These are phyloP conservation scores for Charanyca ferruginea DNA, from an alignment of 2,888 invertebrate genomes.

Conservation along the genomic window DNA sequence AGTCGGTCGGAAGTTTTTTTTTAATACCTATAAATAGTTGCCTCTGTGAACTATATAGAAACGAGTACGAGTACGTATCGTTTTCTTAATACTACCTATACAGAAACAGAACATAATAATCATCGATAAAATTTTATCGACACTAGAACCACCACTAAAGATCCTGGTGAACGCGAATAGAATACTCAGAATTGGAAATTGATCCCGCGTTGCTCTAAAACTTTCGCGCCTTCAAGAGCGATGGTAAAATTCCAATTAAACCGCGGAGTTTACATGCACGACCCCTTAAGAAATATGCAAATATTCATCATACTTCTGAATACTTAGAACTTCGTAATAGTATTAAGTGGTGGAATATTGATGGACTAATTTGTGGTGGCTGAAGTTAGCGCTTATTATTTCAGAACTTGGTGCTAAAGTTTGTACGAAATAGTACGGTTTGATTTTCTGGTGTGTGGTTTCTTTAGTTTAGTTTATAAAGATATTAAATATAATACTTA, in stretches of 20 bases:
- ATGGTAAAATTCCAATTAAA: conserved; percentile 84
- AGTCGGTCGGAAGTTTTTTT: no score
- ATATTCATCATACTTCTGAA: conserved; percentile 61
- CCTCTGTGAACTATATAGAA: not conserved
- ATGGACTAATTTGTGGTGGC: conserved; percentile 47
- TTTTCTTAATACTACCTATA: not conserved
- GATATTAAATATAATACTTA: no score
- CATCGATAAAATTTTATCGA: conserved; percentile 50
- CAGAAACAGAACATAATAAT: not conserved
- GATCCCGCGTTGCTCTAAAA: conserved; percentile 77
- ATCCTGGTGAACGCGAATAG: conserved; percentile 71
- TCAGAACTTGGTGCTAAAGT: conserved; percentile 3
- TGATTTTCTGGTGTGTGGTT: conserved; percentile 6
- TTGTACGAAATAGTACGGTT: not conserved
- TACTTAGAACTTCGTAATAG: conserved; percentile 62
- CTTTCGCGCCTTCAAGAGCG: conserved; percentile 71
- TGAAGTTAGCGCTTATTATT: conserved; percentile 43
- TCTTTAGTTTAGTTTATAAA: not conserved
- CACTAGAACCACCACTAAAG: conserved; percentile 58
- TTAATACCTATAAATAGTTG: not conserved
- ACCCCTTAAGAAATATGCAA: conserved; percentile 70
- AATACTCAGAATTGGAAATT: conserved; percentile 86
- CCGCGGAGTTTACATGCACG: conserved; percentile 76
- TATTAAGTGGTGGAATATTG: conserved; percentile 66
- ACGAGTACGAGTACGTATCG: no score